These are phyloP conservation scores for Austrofundulus limnaeus DNA, from an alignment of 2,113 vertebrate species.

Conservation along the genomic window DNA sequence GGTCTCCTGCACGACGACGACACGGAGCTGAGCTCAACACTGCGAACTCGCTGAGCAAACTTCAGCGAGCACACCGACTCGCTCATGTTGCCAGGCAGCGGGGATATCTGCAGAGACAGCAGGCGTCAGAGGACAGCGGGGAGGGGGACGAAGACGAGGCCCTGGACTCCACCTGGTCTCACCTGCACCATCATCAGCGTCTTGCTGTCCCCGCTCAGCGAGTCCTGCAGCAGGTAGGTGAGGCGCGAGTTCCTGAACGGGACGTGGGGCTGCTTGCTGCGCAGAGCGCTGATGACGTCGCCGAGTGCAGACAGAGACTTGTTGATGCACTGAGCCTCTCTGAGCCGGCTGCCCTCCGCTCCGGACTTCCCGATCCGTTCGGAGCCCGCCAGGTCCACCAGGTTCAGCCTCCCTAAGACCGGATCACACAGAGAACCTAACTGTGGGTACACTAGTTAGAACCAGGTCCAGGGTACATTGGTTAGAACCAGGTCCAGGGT, in stretches of 20 bases:
- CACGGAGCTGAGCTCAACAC: slow-evolving; percentile 83
- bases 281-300: slow-evolving; percentile 91
- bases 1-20: slow-evolving; percentile 68
- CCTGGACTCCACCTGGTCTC: slow-evolving; percentile 1
- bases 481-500: no score
- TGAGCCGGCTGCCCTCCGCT: slow-evolving; percentile 88
- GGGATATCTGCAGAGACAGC: slow-evolving; percentile 84
- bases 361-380: slow-evolving; percentile 92
- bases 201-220: slow-evolving; percentile 94
- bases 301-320: slow-evolving; percentile 92
- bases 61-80: slow-evolving; percentile 94
- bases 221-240: slow-evolving; percentile 97
- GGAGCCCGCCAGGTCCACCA: slow-evolving; percentile 94
- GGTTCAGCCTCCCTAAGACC: slow-evolving; percentile 89
- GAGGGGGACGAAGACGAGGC: neutral
- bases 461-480: no score
- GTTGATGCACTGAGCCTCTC: slow-evolving; percentile 97
- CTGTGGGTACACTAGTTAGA: no score
- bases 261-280: slow-evolving; percentile 88
- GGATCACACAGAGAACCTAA: neutral
- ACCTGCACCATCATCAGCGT: slow-evolving; percentile 99
- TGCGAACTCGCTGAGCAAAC: slow-evolving; percentile 93
- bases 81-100: slow-evolving; percentile 83
- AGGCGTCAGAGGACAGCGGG: neutral
- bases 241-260: slow-evolving; percentile 98